Evolutionary conservation across 2,797 vertebrate genomes (phyloP).

Genomic region (Ctenopoma kingsleyae): DNA sequence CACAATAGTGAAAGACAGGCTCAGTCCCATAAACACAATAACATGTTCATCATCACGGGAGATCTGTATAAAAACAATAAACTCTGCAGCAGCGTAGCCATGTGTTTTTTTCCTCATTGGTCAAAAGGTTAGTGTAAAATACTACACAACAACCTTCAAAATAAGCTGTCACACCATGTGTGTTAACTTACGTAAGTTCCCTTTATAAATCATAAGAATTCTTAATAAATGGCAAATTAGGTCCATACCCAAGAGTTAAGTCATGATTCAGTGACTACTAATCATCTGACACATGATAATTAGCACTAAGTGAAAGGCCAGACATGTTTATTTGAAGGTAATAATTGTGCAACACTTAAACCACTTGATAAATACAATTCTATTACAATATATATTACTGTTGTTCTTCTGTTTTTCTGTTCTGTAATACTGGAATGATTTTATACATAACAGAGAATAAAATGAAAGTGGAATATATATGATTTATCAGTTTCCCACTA

Average conservation of each 20-base stretch:
- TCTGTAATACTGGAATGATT: background rate
- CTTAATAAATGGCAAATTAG: constrained; percentile 75
- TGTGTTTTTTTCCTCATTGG: constrained; percentile 8
- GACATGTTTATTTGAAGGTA: constrained; percentile 23
- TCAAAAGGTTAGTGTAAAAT: constrained; percentile 34
- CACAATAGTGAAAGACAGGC: constrained; percentile 55
- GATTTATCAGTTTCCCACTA: constrained; percentile 10
- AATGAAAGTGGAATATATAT: background rate
- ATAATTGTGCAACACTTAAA: constrained; percentile 1
- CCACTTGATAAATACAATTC: background rate
- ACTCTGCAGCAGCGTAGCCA: constrained; percentile 45
- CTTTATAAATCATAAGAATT: constrained; percentile 1
- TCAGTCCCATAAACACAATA: constrained; percentile 64
- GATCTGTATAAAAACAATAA: constrained; percentile 66
- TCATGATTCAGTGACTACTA: constrained; percentile 41
- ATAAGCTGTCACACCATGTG: constrained; percentile 8
- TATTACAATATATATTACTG: background rate
- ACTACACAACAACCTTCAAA: constrained; percentile 6
- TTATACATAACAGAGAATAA: background rate
- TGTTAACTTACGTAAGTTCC: constrained; percentile 4
- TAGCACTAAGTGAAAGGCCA: constrained; percentile 18
- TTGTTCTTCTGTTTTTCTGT: background rate
- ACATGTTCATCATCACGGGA: constrained; percentile 68
- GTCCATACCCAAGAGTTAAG: constrained; percentile 43
- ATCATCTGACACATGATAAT: constrained; percentile 30